Base-by-base conservation (phyloP, 1,140 invertebrate genomes). In the Bacillus rossius region DNA sequence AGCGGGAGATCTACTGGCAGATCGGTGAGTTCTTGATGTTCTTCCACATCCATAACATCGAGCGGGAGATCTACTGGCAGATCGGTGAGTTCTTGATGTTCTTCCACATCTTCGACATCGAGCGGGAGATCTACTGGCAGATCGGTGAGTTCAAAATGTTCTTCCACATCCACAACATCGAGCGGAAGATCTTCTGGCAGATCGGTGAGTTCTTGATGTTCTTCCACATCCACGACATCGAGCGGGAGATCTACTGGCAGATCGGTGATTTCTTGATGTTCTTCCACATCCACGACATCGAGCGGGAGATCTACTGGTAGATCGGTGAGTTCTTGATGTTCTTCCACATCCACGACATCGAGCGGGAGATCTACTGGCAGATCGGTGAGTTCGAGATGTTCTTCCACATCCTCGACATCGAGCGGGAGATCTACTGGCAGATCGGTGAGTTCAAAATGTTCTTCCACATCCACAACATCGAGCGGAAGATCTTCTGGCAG, bases 1-100 rank as follows among this genome's bases (percentile, higher is more conserved):
- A 95, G 67, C 75, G 95, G 50, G 92, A 97, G 77, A 94, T 97
- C 53, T 96, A 96, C 69, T 98, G 96, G 96, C 92, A 96, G 74
- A 89, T 97, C 64, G 87, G 85, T 78, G 68, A 72, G 67, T n/a
- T n/a, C n/a, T n/a, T n/a, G 71, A 89, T 98, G 78, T 98, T 96
- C 73, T 94, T 96, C 67, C 94, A 97, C 67, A 96, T 98, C 64
- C 76, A 97, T 63, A 96, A 96, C 73, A 89, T 96, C 48, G 90
- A 95, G 67, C 75, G 95, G 50, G 92, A 97, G 77, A 94, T 97
- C 53, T 96, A 96, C 69, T 98, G 96, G 96, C 92, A 96, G 74
- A 89, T 97, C 64, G 87, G 85, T 78, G 68, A 72, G 67, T n/a
- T n/a, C n/a, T n/a, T n/a, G 71, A 89, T 98, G 78, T 98, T 96